Base-by-base conservation (phyloP, 1,140 invertebrate species). In the Orussus abietinus region DNA sequence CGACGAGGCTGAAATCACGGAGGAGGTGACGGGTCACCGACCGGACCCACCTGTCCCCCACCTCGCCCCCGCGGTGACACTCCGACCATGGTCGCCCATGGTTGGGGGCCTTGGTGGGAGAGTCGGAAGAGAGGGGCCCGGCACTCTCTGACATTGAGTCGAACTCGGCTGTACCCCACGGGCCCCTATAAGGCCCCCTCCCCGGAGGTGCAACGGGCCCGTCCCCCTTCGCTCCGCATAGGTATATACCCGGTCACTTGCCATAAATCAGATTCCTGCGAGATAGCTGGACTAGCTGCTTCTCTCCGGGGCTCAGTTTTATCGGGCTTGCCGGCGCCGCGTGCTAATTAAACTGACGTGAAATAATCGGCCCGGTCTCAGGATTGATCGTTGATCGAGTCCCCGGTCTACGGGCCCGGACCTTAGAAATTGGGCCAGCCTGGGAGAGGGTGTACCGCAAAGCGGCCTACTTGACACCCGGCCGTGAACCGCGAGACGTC, bases 311-410 rank as follows among this genome's bases (percentile, higher is more conserved):
- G n/a, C 47, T 46, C 58, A 65, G 56, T 72, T 72, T 70, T 72
- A 72, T 72, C 69, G 49, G 58, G 47, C 55, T 51, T 60, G 62
- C 62, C 64, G 61, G 62, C 65, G 62, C 62, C 65, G 66, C 56
- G 65, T 64, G 64, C 66, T 72, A 71, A 73, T 73, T 73, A 73
- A 72, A 71, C 62, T 65, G 68, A 71, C 68, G 58, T 68, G 61
- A 68, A 72, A 71, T 70, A 70, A 72, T 70, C 68, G 59, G 59
- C 56, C 59, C 55, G 49, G 52, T 59, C 63, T 58, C 59, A 69
- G 57, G 64, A 72, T 71, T 71, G 66, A 72, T 72, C 60, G 66
- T 66, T 71, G 68, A 70, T 72, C 66, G 64, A 64, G 60, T 57
- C 39, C n/a, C n/a, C n/a, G n/a, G n/a, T n/a, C n/a, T n/a, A n/a